Evolutionary conservation across 2,113 vertebrate species (phyloP).

Genomic region (Plotosus lineatus): DNA sequence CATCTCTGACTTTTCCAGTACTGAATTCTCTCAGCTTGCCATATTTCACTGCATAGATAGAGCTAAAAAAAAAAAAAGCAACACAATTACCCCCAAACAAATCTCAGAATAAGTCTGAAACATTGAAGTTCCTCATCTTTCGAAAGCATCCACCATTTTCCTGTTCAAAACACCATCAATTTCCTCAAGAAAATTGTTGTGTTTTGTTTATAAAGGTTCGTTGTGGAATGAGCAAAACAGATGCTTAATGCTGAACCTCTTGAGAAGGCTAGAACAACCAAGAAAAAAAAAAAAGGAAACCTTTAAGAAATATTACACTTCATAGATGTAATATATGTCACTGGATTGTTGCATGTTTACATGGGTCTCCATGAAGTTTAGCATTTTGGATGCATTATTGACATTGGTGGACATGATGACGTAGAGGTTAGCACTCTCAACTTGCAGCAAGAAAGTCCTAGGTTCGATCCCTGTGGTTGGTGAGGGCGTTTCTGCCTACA

Average conservation of each 20-base stretch:
- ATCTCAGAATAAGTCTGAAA: background rate
- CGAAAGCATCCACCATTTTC: background rate
- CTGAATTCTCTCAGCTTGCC: constrained; percentile 9
- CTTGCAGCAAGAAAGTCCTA: too few relatives aligned
- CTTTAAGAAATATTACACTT: too few relatives aligned
- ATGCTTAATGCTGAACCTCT: background rate
- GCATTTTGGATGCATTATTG: too few relatives aligned
- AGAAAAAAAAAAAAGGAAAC: background rate
- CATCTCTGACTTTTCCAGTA: background rate
- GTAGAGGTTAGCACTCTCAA: too few relatives aligned
- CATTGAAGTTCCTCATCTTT: background rate
- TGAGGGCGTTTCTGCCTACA: too few relatives aligned
- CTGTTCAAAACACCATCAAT: too few relatives aligned
- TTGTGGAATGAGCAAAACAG: background rate
- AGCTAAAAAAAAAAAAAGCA: constrained; percentile 5
- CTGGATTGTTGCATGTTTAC: background rate
- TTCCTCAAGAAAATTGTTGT: background rate
- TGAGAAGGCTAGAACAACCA: too few relatives aligned
- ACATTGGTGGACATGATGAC: too few relatives aligned
- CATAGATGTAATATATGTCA: background rate
- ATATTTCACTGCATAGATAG: background rate
- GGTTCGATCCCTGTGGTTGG: too few relatives aligned
- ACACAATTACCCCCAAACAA: background rate
- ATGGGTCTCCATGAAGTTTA: too few relatives aligned
- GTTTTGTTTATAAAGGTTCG: background rate